These are phyloP conservation scores for Caerostris extrusa DNA, from an alignment of 1,140 invertebrate genomes.

Conservation along the genomic window DNA sequence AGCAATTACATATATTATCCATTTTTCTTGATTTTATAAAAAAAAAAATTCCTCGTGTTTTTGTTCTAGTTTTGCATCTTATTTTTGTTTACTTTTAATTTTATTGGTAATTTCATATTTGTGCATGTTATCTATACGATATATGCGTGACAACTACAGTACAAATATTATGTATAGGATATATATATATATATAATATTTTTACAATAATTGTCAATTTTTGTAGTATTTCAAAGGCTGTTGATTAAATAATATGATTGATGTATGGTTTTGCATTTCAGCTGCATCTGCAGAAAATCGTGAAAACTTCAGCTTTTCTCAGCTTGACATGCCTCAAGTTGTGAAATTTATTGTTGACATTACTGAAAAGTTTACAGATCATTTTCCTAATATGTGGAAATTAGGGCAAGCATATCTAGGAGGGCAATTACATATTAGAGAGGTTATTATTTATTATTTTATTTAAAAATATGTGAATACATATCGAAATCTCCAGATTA, in stretches of 20 bases:
- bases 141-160: too few relatives aligned
- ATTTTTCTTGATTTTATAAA: too few relatives aligned
- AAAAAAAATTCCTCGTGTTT: too few relatives aligned
- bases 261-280: neutral
- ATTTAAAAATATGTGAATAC: neutral
- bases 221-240: neutral
- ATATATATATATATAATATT: too few relatives aligned
- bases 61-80: too few relatives aligned
- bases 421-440: slow-evolving; percentile 88
- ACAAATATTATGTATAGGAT: too few relatives aligned
- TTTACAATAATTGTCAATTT: too few relatives aligned
- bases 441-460: slow-evolving; percentile 80
- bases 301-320: slow-evolving; percentile 21
- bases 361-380: slow-evolving; percentile 86
- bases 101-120: too few relatives aligned
- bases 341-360: slow-evolving; percentile 89
- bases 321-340: slow-evolving; percentile 80
- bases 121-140: too few relatives aligned
- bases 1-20: too few relatives aligned
- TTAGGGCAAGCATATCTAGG: slow-evolving; percentile 94
- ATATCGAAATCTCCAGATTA: neutral
- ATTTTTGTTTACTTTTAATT: too few relatives aligned
- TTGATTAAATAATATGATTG: neutral
- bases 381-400: slow-evolving; percentile 93
- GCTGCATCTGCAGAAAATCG: slow-evolving; percentile 32